phyloP scores from a whole-genome alignment of 2,888 invertebrate genomes.

The Hanleya hanleyi region DNA sequence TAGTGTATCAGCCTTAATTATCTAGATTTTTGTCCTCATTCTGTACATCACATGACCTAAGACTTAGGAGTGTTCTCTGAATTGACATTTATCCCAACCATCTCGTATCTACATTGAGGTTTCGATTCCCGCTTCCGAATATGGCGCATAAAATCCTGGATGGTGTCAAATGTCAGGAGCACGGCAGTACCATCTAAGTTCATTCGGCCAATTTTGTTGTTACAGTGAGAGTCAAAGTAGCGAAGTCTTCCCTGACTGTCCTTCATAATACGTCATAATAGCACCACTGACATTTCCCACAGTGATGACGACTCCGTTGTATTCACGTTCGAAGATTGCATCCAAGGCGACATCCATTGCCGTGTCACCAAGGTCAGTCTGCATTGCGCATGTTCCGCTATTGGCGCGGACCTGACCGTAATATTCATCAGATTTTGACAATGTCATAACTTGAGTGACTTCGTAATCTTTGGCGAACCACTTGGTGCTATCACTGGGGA shows the following conservation, averaged over 20 bases:
- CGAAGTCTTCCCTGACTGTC: neutral
- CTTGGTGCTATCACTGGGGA: neutral
- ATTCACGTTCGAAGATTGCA: neutral
- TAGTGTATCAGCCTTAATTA: too few relatives aligned
- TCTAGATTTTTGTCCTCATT: too few relatives aligned
- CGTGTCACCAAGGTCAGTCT: neutral
- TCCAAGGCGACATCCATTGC: neutral
- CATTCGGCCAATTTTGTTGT: neutral
- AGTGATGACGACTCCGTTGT: neutral
- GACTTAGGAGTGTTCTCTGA: too few relatives aligned
- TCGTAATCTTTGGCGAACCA: neutral
- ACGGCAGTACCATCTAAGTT: conserved; percentile 5
- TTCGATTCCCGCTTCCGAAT: neutral
- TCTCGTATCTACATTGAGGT: neutral
- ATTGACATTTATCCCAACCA: neutral
- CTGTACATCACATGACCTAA: too few relatives aligned
- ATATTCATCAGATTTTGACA: neutral
- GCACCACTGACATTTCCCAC: neutral
- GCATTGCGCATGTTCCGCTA: too few relatives aligned
- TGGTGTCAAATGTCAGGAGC: neutral
- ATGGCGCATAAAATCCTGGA: neutral
- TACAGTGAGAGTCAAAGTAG: conserved; percentile 12
- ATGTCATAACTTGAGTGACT: neutral
- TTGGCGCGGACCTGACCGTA: neutral
- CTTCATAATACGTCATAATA: too few relatives aligned